Percentiles rank a stretch among this genome's conserved stretches.
These are phyloP conservation scores for Regulus satrapa DNA, from an alignment of 2,113 vertebrate species.

Conservation along the genomic window DNA sequence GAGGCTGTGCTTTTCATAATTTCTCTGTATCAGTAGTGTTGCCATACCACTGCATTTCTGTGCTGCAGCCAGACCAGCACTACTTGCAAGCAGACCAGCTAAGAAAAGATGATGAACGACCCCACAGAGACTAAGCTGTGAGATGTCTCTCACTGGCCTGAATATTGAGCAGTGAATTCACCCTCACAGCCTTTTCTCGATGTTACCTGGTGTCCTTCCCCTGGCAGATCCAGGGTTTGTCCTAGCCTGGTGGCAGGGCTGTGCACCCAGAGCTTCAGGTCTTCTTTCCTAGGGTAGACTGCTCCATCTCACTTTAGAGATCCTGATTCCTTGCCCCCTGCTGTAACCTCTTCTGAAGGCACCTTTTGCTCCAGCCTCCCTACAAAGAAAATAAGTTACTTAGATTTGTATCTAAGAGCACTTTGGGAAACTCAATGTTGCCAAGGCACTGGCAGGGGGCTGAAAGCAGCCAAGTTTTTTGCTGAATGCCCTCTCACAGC, in stretches of 20 bases:
- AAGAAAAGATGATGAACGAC: background rate
- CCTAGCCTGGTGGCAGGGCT: background rate
- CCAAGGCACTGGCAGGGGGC: background rate
- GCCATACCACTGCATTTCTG: background rate
- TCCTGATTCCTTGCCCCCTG: background rate
- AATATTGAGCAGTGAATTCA: background rate
- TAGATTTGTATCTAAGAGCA: background rate
- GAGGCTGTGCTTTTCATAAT: background rate
- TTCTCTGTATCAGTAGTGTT: background rate
- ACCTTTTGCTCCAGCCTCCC: background rate
- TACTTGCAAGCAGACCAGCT: background rate
- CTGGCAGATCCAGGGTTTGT: background rate
- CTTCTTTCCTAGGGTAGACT: background rate
- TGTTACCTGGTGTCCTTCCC: background rate
- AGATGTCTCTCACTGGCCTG: background rate
- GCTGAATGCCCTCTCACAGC: background rate
- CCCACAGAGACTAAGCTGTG: background rate
- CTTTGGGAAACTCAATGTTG: background rate
- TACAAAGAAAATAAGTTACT: background rate
- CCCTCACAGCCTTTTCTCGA: background rate
- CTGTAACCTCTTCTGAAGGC: background rate
- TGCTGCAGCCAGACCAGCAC: background rate
- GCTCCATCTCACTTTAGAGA: background rate
- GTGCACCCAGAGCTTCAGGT: background rate
- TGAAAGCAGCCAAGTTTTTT: background rate